These are phyloP conservation scores for Ptychoptera contaminata DNA, from an alignment of 2,888 invertebrate genomes.

Conservation along the genomic window DNA sequence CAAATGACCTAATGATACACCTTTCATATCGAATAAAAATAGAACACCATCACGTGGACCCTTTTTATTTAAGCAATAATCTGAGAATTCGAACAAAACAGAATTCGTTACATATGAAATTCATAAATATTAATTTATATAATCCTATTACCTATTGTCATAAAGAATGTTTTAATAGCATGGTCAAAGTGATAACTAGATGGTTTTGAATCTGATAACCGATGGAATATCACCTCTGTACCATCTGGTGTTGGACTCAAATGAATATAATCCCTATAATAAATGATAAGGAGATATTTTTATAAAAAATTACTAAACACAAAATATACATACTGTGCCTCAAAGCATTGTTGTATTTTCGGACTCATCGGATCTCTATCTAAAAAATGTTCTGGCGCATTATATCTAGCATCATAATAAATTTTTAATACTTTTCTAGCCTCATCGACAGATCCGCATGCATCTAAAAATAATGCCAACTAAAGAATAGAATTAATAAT, in stretches of 20 bases:
- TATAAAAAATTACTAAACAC: neutral
- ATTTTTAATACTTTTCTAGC: constrained; percentile 28
- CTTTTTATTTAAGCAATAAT: constrained; percentile 38
- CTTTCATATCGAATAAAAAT: constrained; percentile 51
- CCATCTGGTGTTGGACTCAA: constrained; percentile 43
- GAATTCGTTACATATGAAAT: neutral
- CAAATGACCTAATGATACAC: constrained; percentile 43
- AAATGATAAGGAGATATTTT: neutral
- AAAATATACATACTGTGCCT: constrained; percentile 31
- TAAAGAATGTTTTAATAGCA: constrained; percentile 41
- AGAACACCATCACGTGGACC: constrained; percentile 47
- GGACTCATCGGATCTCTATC: constrained; percentile 33
- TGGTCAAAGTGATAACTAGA: constrained; percentile 42
- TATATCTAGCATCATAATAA: constrained; percentile 41
- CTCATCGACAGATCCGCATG: constrained; percentile 9
- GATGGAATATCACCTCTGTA: constrained; percentile 43
- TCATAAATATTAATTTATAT: constrained; percentile 4
- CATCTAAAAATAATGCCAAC: constrained; percentile 12
- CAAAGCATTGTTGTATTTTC: constrained; percentile 30
- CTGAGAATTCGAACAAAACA: constrained; percentile 20
- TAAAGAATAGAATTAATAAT: constrained; percentile 3
- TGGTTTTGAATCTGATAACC: constrained; percentile 38
- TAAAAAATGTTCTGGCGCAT: constrained; percentile 45
- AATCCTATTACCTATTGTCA: constrained; percentile 35
- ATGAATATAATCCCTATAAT: constrained; percentile 38